Percentiles rank a stretch among this genome's conserved stretches.
Evolutionary conservation across 1,140 invertebrate genomes (phyloP).

Genomic region (Adoxophyes honmai): DNA sequence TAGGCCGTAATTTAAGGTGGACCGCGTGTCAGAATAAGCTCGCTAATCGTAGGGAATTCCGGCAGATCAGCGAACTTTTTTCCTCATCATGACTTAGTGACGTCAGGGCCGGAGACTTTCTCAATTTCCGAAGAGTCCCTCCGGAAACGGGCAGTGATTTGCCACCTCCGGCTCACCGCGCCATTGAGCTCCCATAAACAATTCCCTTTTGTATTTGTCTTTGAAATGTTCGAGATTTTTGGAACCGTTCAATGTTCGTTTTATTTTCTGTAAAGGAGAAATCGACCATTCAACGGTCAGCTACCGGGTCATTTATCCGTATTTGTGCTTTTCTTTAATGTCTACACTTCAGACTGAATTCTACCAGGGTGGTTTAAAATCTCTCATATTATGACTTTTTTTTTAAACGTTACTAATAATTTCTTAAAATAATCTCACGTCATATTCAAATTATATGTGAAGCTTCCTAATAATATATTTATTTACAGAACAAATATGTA

Average conservation of each 20-base stretch:
- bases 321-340: background rate
- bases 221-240: slow-evolving; percentile 19
- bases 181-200: slow-evolving; percentile 26
- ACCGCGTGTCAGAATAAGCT: background rate
- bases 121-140: slow-evolving; percentile 36
- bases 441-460: too few species aligned
- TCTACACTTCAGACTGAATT: too few species aligned
- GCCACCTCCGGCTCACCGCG: slow-evolving; percentile 35
- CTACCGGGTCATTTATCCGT: background rate
- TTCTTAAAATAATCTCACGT: too few species aligned
- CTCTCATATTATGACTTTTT: too few species aligned
- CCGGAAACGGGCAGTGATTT: slow-evolving; percentile 39
- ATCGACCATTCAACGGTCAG: slow-evolving; percentile 7
- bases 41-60: slow-evolving; percentile 16
- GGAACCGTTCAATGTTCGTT: slow-evolving; percentile 7
- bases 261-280: slow-evolving; percentile 3
- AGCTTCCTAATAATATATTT: too few species aligned
- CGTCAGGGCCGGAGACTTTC: slow-evolving; percentile 34
- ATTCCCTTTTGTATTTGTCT: slow-evolving; percentile 21
- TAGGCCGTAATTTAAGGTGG: background rate
- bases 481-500: too few species aligned
- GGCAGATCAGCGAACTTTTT: slow-evolving; percentile 32
- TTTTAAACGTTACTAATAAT: too few species aligned
- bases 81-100: slow-evolving; percentile 22
- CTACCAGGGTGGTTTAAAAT: too few species aligned